Percentiles rank a stretch among this genome's conserved stretches.
phyloP scores from a whole-genome alignment of 2,888 invertebrate species.

The Patella pellucida region DNA sequence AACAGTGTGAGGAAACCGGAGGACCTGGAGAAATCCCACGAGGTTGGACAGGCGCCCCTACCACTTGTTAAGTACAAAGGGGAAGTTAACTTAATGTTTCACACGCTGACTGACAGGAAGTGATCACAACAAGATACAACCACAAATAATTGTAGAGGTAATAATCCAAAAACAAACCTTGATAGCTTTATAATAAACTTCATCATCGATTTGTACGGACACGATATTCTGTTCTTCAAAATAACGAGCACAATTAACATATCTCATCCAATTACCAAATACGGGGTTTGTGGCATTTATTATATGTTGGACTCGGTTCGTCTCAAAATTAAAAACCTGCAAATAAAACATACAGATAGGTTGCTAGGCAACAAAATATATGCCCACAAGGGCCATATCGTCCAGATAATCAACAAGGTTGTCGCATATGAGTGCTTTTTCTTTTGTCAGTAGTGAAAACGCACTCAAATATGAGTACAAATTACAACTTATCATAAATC shows the following conservation, averaged over 20 bases:
- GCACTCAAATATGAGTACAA: neutral
- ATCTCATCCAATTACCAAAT: conserved; percentile 67
- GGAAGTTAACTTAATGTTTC: too few relatives aligned
- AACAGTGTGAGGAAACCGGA: too few relatives aligned
- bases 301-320: conserved; percentile 59
- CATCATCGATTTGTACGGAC: conserved; percentile 63
- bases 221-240: conserved; percentile 68
- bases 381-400: too few relatives aligned
- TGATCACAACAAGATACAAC: too few relatives aligned
- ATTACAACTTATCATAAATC: neutral
- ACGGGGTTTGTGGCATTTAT: conserved; percentile 61
- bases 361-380: too few relatives aligned
- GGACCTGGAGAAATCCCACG: too few relatives aligned
- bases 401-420: neutral
- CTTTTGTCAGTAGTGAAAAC: neutral
- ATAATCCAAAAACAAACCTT: conserved; percentile 48
- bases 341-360: neutral
- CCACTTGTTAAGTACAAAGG: too few relatives aligned
- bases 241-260: conserved; percentile 66
- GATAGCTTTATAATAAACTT: conserved; percentile 65
- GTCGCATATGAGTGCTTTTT: neutral
- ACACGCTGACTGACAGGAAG: too few relatives aligned
- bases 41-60: too few relatives aligned
- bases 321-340: conserved; percentile 64
- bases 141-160: too few relatives aligned